phyloP scores from a whole-genome alignment of 1,140 invertebrate genomes.

The Temnothorax longispinosus region DNA sequence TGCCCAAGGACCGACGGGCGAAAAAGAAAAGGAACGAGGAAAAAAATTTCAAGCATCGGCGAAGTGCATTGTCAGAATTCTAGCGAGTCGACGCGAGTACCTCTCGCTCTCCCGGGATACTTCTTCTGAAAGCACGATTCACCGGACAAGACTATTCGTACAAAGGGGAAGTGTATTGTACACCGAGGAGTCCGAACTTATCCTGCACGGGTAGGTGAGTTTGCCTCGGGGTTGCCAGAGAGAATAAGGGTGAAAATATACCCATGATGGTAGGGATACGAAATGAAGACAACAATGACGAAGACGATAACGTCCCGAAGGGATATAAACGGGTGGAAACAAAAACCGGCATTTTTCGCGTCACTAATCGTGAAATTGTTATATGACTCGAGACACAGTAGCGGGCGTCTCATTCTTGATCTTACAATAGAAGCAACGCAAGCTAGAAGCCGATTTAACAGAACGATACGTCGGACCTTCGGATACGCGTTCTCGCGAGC shows the following conservation, averaged over 20 bases:
- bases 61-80: conserved; percentile 57
- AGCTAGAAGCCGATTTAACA: not conserved
- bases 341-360: conserved; percentile 15
- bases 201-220: not conserved
- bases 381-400: not conserved
- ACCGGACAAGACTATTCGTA: conserved; percentile 49
- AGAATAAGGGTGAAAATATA: not conserved
- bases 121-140: conserved; percentile 54
- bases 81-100: conserved; percentile 43
- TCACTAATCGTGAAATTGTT: conserved; percentile 27
- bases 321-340: not conserved
- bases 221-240: conserved; percentile 36
- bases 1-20: conserved; percentile 32
- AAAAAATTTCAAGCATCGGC: conserved; percentile 53
- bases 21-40: conserved; percentile 6
- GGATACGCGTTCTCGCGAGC: not conserved
- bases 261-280: not conserved
- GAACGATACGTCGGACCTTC: not conserved
- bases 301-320: not conserved
- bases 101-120: conserved; percentile 5
- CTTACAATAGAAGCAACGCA: not conserved
- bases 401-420: not conserved
- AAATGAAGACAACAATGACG: not conserved
- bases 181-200: conserved; percentile 42
- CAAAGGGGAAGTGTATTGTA: conserved; percentile 47